These are phyloP conservation scores for Halcyon smyrnensis DNA, from an alignment of 2,797 vertebrate genomes.

Conservation along the genomic window DNA sequence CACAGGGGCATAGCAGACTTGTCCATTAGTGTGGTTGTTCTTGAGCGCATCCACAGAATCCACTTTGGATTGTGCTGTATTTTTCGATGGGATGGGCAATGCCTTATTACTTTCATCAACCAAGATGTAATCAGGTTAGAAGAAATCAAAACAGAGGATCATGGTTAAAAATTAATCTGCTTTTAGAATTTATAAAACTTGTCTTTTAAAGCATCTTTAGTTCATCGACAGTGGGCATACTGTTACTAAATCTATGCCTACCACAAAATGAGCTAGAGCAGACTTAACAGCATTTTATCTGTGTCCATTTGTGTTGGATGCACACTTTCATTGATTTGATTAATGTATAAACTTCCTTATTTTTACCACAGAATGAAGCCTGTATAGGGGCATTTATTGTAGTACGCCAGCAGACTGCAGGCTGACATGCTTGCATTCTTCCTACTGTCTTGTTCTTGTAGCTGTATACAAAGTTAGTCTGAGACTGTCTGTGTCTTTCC, in stretches of 20 bases:
- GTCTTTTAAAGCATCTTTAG: background rate
- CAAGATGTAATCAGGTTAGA: background rate
- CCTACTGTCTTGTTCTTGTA: background rate
- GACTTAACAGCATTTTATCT: background rate
- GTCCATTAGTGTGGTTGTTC: background rate
- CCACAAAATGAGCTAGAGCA: background rate
- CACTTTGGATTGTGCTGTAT: background rate
- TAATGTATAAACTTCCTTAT: background rate
- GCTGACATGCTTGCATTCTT: background rate
- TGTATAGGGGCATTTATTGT: background rate
- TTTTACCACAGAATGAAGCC: background rate
- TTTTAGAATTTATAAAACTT: background rate
- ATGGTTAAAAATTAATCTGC: background rate
- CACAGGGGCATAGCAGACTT: background rate
- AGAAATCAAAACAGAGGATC: background rate
- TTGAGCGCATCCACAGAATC: background rate
- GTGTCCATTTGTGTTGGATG: background rate
- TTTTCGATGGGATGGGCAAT: background rate
- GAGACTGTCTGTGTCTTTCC: background rate
- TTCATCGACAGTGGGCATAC: background rate
- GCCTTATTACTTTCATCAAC: background rate
- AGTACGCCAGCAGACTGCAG: background rate
- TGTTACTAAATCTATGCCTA: background rate
- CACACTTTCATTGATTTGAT: background rate
- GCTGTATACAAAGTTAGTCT: background rate